Conservation (phyloP, 2,797 vertebrate species). For the Emys orbicularis region DNA sequence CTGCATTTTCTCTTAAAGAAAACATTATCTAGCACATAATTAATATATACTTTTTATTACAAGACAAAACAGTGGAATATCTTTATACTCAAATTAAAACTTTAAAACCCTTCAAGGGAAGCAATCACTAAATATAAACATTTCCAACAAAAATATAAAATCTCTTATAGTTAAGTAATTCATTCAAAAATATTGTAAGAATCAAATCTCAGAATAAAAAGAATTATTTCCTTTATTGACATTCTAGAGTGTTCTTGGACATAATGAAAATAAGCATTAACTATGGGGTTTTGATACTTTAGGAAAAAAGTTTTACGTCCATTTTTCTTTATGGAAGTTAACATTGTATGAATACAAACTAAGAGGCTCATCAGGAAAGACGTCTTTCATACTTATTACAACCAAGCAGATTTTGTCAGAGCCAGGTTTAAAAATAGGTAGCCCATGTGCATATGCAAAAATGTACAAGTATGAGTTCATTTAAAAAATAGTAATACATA, state of each 20-base stretch:
- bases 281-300: neutral
- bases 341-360: neutral
- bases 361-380: neutral
- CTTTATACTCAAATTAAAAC: neutral
- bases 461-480: neutral
- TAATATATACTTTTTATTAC: conserved; percentile 40
- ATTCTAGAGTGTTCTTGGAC: neutral
- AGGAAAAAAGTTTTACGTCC: neutral
- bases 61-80: neutral
- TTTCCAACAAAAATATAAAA: neutral
- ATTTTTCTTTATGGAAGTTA: neutral
- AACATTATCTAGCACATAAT: neutral
- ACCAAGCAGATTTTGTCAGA: neutral
- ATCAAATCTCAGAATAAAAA: neutral
- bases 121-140: neutral
- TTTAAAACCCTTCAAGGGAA: neutral
- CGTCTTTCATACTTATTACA: neutral
- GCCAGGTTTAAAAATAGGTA: neutral
- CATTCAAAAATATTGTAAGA: conserved; percentile 1
- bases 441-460: neutral
- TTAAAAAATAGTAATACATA: neutral
- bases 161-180: neutral
- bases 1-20: neutral
- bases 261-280: neutral
- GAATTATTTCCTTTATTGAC: neutral